These are phyloP conservation scores for Neodiprion virginianus DNA, from an alignment of 1,140 invertebrate genomes.

Conservation along the genomic window DNA sequence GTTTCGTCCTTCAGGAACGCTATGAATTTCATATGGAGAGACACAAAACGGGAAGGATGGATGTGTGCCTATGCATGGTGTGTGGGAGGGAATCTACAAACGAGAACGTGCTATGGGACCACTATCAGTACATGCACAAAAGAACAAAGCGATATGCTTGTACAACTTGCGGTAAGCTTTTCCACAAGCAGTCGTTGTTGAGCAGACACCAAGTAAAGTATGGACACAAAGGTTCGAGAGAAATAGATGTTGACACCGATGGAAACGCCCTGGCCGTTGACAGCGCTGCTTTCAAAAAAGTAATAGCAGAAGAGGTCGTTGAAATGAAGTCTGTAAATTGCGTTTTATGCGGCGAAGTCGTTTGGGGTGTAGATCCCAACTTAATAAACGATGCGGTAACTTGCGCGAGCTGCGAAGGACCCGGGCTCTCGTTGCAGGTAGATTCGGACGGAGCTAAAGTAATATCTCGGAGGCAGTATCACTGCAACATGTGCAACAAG, in stretches of 20 bases:
- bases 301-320: slow-evolving; percentile 11
- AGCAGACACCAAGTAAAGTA: slow-evolving; percentile 31
- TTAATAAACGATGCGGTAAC: slow-evolving; percentile 33
- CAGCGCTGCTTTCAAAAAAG: slow-evolving; percentile 18
- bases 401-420: slow-evolving; percentile 31
- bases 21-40: slow-evolving; percentile 42
- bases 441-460: slow-evolving; percentile 34
- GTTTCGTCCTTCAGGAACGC: slow-evolving; percentile 30
- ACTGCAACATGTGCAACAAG: slow-evolving; percentile 37
- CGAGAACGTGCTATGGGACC: slow-evolving; percentile 38
- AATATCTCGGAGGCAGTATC: slow-evolving; percentile 37
- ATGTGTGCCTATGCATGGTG: slow-evolving; percentile 30
- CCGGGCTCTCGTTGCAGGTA: slow-evolving; percentile 31
- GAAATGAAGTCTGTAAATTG: slow-evolving; percentile 27
- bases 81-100: slow-evolving; percentile 35
- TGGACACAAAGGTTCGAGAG: slow-evolving; percentile 28
- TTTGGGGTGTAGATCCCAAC: slow-evolving; percentile 31
- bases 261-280: slow-evolving; percentile 1
- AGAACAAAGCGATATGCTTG: slow-evolving; percentile 30
- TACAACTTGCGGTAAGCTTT: slow-evolving; percentile 31
- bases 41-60: slow-evolving; percentile 33
- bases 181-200: slow-evolving; percentile 26
- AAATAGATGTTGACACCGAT: slow-evolving; percentile 17
- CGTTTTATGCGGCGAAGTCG: slow-evolving; percentile 33
- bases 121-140: slow-evolving; percentile 36